phyloP scores from a whole-genome alignment of 1,140 invertebrate genomes.

The Diuraphis noxia region DNA sequence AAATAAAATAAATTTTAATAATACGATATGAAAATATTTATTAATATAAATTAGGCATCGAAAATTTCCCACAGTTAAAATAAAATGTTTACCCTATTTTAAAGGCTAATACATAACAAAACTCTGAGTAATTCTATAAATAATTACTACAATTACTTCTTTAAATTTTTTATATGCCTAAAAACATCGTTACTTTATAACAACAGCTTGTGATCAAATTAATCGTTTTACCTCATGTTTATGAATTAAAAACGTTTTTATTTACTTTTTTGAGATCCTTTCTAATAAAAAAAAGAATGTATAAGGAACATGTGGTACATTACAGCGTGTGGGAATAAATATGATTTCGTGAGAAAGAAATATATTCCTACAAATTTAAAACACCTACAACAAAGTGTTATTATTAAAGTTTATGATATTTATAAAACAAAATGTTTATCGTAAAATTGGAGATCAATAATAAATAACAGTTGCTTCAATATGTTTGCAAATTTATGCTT shows the following conservation, averaged over 20 bases:
- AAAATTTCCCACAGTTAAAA: background rate
- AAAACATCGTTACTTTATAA: background rate
- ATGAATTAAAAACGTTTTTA: conserved; percentile 11
- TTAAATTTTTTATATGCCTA: background rate
- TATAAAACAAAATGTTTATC: background rate
- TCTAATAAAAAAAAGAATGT: background rate
- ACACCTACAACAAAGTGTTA: background rate
- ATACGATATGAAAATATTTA: background rate
- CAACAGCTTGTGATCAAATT: conserved; percentile 17
- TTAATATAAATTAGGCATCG: background rate
- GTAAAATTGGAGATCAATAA: background rate
- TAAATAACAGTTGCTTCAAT: background rate
- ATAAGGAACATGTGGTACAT: conserved; percentile 20
- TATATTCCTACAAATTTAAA: background rate
- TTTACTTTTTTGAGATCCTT: conserved; percentile 9
- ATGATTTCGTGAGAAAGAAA: conserved; percentile 9
- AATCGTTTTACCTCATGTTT: conserved; percentile 34
- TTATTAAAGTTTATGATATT: background rate
- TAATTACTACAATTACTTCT: background rate
- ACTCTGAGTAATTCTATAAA: background rate
- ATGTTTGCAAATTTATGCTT: background rate
- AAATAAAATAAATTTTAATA: background rate
- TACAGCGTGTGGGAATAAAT: background rate
- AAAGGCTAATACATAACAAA: background rate
- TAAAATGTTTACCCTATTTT: background rate